Evolutionary conservation across 2,113 vertebrate genomes (phyloP), one percentile per base, ranked within the genome.

Genomic region (Copsychus sechellarum): DNA sequence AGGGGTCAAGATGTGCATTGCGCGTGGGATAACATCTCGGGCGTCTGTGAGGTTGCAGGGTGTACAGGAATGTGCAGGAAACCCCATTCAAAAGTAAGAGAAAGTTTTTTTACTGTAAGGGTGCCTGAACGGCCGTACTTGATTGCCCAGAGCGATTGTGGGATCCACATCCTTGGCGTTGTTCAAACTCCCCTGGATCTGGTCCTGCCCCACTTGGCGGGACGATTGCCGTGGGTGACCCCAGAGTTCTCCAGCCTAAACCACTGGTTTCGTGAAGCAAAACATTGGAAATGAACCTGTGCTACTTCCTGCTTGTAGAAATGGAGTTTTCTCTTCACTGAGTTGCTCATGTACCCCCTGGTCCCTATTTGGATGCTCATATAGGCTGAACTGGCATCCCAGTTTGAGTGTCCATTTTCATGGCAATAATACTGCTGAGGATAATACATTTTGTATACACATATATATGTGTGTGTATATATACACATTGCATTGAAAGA

Each of bases 81-180:
- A 5, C 11, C 6, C 11, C 5, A 0, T 24, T 48, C n/a, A 15
- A 12, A 23, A 16, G 2, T 3, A 3, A 14, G 23, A 22, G 19
- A 20, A 48, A 18, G 28, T 0, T 1, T 43, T 43, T 50, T 67
- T 21, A 2, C 29, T 33, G 17, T 5, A 1, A 10, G 23, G 19
- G 7, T 23, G 58, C 2, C 5, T 5, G 47, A 8, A 3, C 2
- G 18, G 22, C 16, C 48, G 11, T 60, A 2, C 14, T 3, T 2
- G 45, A 14, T 15, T 38, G 56, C 31, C 12, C 36, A 2, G 29
- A 11, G 65, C 1, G 1, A 14, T 6, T 40, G 26, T 2, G 36
- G 45, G 6, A 26, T 11, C 40, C 53, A 12, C 23, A 2, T 24
- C 50, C 45, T 40, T 5, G 8, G 6, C 45, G 61, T 1, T 18